These are phyloP conservation scores for Macropus fuliginosus DNA, from an alignment of 2,797 vertebrate genomes.

Conservation along the genomic window DNA sequence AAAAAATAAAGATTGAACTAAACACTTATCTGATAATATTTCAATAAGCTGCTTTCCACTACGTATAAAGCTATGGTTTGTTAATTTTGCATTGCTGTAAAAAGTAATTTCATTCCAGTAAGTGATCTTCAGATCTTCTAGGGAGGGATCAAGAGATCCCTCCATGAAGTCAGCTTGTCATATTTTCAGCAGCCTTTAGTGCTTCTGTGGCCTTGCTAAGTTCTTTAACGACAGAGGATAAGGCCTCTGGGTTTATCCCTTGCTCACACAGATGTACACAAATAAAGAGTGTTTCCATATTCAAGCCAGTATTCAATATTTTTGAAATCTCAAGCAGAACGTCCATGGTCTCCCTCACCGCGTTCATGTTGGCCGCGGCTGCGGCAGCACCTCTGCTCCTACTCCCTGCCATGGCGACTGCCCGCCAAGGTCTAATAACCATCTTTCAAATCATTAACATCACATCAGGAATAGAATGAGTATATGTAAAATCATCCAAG, in stretches of 20 bases:
- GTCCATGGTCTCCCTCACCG: too few species aligned
- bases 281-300: slow-evolving; percentile 98
- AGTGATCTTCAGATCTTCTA: slow-evolving; percentile 62
- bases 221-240: slow-evolving; percentile 97
- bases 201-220: slow-evolving; percentile 95
- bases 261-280: slow-evolving; percentile 98
- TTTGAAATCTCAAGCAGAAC: slow-evolving; percentile 97
- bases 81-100: slow-evolving; percentile 55
- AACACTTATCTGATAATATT: slow-evolving; percentile 51
- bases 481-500: too few species aligned
- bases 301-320: slow-evolving; percentile 96
- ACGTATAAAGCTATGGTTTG: slow-evolving; percentile 71
- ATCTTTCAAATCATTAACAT: too few species aligned
- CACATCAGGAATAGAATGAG: too few species aligned
- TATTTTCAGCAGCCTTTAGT: slow-evolving; percentile 91
- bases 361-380: too few species aligned
- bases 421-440: too few species aligned
- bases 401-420: too few species aligned
- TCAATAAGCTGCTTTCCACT: slow-evolving; percentile 62
- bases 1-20: slow-evolving; percentile 50
- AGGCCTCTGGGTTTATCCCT: slow-evolving; percentile 98
- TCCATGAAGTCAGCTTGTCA: slow-evolving; percentile 81
- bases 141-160: slow-evolving; percentile 33
- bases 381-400: fast-evolving
- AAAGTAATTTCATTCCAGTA: slow-evolving; percentile 57